Evolutionary conservation across 2,113 vertebrate genomes (phyloP), one percentile per base, ranked within the genome.

Genomic region (Euleptes europaea): DNA sequence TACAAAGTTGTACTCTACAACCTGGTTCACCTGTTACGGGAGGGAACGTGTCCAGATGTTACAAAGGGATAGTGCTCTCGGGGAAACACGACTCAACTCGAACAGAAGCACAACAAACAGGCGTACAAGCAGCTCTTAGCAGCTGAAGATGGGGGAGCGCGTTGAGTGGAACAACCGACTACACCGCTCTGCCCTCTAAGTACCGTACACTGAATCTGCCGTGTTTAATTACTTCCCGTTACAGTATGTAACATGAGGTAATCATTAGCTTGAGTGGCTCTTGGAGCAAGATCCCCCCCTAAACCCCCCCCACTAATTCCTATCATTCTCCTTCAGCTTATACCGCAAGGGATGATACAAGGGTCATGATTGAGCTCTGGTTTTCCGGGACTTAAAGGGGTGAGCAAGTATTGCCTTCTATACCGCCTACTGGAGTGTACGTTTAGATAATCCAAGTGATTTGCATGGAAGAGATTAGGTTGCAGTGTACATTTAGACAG

Each of bases 1-100:
- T 80, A 90, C 51, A 17, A 19, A 89, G 73, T 88, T 86, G 90
- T 92, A 88, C 88, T 92, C 89, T 74, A 70, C 66, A 80, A 13
- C 69, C 88, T 84, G 76, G 47, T 35, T 78, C 88, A 77, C n/a
- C 82, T 82, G 1, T 31, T 12, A 33, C 82, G 88, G 92, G 65
- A 88, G 33, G 11, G 86, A 63, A 67, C 17, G 71, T 35, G 49
- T 76, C 49, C 83, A 72, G 83, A 80, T 42, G 49, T 60, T 17
- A 60, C 70, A 74, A 78, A 57, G 69, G n/a, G 86, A 35, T 9
- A 2, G 31, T 35, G 49, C 65, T 74, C 54, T 42, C 49, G 38
- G 44, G n/a, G 86, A n/a, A 78, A 80, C 60, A 80, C 1, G 1
- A 80, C 70, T 79, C 60, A 31, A 89, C 73, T 84, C n/a, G 35